Evolutionary conservation across 2,888 invertebrate genomes (phyloP).

Genomic region (Mylabris sibirica): DNA sequence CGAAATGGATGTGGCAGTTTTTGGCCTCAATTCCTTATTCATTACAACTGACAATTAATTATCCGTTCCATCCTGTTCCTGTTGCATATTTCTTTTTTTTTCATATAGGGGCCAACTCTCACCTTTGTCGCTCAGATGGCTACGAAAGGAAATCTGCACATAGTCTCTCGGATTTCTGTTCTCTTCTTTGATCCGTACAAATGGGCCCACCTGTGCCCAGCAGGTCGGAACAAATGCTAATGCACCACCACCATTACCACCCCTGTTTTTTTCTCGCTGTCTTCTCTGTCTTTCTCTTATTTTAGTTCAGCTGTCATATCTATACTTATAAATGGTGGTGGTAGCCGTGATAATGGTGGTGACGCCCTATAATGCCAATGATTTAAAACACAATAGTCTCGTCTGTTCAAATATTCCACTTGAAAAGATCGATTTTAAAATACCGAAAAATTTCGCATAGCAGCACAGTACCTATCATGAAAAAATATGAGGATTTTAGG

Average conservation of each 20-base stretch:
- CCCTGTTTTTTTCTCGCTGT: neutral
- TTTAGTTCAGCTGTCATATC: constrained; percentile 1
- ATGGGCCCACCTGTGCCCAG: constrained; percentile 56
- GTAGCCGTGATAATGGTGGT: neutral
- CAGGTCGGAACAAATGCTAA: constrained; percentile 55
- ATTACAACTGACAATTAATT: neutral
- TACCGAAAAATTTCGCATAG: neutral
- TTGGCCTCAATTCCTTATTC: neutral
- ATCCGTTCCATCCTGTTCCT: constrained; percentile 5
- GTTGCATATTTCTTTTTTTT: neutral
- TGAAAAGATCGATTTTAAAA: constrained; percentile 1
- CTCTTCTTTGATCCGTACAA: constrained; percentile 44
- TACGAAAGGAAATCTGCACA: constrained; percentile 34
- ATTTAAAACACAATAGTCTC: constrained; percentile 6
- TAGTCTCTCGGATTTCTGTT: constrained; percentile 34
- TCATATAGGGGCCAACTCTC: neutral
- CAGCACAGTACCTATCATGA: neutral
- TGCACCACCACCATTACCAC: constrained; percentile 29
- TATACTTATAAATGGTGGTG: neutral
- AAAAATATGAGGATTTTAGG: neutral
- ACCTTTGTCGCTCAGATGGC: constrained; percentile 6
- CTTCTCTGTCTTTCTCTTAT: neutral
- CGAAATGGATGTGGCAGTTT: neutral
- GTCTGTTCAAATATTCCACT: neutral
- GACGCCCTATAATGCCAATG: neutral